phyloP scores from a whole-genome alignment of 1,140 invertebrate species.

The Rhopalosiphum maidis region DNA sequence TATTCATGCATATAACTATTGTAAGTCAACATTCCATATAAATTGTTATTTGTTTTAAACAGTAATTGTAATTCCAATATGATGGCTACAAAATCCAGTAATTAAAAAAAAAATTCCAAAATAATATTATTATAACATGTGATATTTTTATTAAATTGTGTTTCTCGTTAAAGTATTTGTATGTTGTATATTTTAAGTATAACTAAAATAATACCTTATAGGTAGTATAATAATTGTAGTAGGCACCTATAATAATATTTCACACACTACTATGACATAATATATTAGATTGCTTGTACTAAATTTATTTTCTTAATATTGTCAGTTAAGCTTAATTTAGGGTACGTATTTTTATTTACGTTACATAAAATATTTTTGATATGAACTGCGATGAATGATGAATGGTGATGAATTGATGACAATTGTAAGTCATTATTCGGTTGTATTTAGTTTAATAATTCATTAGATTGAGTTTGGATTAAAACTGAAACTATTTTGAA shows the following conservation, averaged over 20 bases:
- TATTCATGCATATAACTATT: no score
- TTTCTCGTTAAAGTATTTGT: not conserved
- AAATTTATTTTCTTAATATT: not conserved
- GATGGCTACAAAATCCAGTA: no score
- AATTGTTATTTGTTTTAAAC: no score
- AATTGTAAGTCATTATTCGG: not conserved
- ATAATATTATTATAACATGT: not conserved
- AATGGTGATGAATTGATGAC: no score
- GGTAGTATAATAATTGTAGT: not conserved
- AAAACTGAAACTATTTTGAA: conserved; percentile 27
- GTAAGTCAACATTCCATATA: no score
- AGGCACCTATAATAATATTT: not conserved
- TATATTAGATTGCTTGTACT: not conserved
- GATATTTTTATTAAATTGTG: not conserved
- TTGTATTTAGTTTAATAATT: not conserved
- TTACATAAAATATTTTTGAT: no score
- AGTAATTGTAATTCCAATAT: no score
- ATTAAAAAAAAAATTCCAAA: no score
- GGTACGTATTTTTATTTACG: no score
- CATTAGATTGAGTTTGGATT: not conserved
- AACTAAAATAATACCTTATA: not conserved
- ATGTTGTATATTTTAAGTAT: not conserved
- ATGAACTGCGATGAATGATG: no score
- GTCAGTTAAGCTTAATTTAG: not conserved
- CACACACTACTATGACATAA: not conserved